These are phyloP conservation scores for Tachycineta bicolor DNA, from an alignment of 2,113 vertebrate genomes.

Conservation along the genomic window DNA sequence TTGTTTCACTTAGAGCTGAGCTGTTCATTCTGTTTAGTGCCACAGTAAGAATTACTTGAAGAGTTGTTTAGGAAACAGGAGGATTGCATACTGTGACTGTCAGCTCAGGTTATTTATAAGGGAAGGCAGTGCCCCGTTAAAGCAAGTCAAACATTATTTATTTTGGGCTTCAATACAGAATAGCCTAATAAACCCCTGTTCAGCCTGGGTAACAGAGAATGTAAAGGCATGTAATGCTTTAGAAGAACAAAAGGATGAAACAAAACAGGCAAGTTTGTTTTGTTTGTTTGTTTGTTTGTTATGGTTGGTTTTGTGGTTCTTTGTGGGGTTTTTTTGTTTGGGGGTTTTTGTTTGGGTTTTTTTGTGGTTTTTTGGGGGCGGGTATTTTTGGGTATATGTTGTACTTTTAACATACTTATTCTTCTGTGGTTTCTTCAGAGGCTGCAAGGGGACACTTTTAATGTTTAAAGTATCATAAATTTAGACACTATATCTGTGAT, in stretches of 20 bases:
- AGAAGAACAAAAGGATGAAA: not conserved
- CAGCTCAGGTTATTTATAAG: not conserved
- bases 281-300: no score
- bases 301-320: no score
- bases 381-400: not conserved
- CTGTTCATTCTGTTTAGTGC: not conserved
- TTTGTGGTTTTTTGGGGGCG: no score
- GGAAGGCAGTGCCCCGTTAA: not conserved
- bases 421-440: not conserved
- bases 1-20: not conserved
- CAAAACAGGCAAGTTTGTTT: not conserved
- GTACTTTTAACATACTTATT: not conserved
- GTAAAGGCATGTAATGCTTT: not conserved
- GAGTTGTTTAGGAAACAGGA: not conserved
- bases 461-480: not conserved
- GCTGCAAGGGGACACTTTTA: fast-evolving
- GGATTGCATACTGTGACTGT: not conserved
- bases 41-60: not conserved
- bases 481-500: not conserved
- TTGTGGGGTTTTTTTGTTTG: not conserved
- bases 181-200: not conserved
- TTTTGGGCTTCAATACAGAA: not conserved
- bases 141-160: not conserved
- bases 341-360: no score
- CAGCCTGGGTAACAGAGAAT: not conserved